These are phyloP conservation scores for Drusus annulatus DNA, from an alignment of 1,140 invertebrate species.

Conservation along the genomic window DNA sequence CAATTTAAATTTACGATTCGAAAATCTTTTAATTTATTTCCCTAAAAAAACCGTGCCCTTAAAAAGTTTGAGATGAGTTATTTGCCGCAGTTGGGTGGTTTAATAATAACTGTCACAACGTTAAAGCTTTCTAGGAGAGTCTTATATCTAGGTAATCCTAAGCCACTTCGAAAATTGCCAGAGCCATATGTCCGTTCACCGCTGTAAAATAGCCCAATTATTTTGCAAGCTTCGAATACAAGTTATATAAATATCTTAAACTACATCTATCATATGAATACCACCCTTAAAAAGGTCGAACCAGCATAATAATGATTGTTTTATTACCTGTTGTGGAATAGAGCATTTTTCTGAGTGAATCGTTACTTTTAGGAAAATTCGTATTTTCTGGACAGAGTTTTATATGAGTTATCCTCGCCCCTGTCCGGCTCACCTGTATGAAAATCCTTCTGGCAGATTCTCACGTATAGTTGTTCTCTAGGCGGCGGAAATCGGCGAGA, in stretches of 20 bases:
- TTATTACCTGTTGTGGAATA: background rate
- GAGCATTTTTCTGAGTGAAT: background rate
- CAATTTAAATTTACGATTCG: no score
- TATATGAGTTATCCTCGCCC: slow-evolving; percentile 49
- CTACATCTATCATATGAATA: background rate
- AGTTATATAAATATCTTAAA: slow-evolving; percentile 8
- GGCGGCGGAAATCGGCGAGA: slow-evolving; percentile 38
- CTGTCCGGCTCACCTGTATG: slow-evolving; percentile 51
- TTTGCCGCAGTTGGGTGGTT: no score
- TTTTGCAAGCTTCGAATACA: slow-evolving; percentile 4
- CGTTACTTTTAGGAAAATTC: background rate
- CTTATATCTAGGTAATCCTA: background rate
- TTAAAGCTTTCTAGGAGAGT: no score
- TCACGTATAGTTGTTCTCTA: slow-evolving; percentile 39
- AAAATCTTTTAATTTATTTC: no score
- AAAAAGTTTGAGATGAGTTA: no score
- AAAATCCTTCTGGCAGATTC: slow-evolving; percentile 45
- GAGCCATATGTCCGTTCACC: slow-evolving; percentile 1
- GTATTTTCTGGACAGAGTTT: background rate
- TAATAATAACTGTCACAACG: no score
- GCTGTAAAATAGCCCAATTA: background rate
- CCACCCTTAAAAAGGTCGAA: no score
- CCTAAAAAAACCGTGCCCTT: no score
- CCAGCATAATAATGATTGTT: no score
- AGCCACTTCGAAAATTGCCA: slow-evolving; percentile 16